These are phyloP conservation scores for Caenorhabditis brenneri DNA, from an alignment of 1,140 invertebrate species.

Conservation along the genomic window DNA sequence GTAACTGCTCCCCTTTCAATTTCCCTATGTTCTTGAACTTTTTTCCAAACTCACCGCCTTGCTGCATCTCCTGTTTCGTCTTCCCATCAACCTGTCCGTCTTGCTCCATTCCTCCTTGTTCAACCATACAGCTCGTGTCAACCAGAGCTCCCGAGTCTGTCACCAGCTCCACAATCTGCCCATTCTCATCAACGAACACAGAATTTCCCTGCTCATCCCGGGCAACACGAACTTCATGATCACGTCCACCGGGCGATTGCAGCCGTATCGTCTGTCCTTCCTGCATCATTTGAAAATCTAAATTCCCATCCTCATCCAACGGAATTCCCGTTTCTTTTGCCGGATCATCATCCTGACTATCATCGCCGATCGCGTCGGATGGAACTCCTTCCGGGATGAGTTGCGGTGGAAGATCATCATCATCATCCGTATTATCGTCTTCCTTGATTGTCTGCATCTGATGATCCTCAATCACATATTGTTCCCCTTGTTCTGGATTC, in stretches of 20 bases:
- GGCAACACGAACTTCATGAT: background rate
- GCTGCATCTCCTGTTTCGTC: background rate
- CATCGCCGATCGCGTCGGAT: background rate
- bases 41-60: too few species aligned
- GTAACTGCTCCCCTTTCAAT: too few species aligned
- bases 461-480: background rate
- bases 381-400: background rate
- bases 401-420: background rate
- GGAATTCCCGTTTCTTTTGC: background rate
- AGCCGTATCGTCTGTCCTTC: background rate
- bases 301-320: background rate
- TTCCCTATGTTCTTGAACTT: too few species aligned
- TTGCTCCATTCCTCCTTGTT: background rate
- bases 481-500: background rate
- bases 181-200: constrained; percentile 8
- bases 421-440: background rate
- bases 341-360: background rate
- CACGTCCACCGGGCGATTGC: background rate
- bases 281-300: constrained; percentile 17
- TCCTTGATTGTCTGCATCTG: background rate
- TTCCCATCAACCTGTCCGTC: background rate
- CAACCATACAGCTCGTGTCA: background rate
- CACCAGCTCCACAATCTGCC: background rate
- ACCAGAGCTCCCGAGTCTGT: background rate
- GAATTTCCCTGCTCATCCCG: background rate